Evolutionary conservation across 2,113 vertebrate genomes (phyloP).

Genomic region (Bombycilla garrulus): DNA sequence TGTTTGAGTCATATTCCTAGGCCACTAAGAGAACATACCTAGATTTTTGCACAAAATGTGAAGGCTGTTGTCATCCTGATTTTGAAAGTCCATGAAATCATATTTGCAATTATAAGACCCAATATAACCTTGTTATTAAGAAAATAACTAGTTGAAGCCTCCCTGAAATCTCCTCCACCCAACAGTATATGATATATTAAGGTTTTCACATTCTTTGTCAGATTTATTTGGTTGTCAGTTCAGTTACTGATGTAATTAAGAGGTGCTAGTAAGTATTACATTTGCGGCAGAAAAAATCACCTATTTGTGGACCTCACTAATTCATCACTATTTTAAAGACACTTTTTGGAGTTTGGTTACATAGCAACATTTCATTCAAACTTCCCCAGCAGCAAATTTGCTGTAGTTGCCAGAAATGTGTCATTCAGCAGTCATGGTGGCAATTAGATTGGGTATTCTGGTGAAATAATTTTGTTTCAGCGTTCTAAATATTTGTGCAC

Average conservation of each 20-base stretch:
- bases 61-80: neutral
- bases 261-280: neutral
- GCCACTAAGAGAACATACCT: neutral
- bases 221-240: slow-evolving; percentile 55
- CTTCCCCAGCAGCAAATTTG: neutral
- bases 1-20: neutral
- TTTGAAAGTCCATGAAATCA: slow-evolving; percentile 41
- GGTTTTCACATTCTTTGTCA: slow-evolving; percentile 55
- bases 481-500: neutral
- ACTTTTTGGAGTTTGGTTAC: slow-evolving; percentile 37
- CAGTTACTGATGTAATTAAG: slow-evolving; percentile 42
- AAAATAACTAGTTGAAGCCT: slow-evolving; percentile 27
- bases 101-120: neutral
- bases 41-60: neutral
- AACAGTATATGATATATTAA: neutral
- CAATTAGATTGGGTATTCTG: neutral
- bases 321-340: slow-evolving; percentile 46
- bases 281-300: neutral
- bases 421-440: slow-evolving; percentile 11
- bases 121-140: slow-evolving; percentile 47
- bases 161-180: slow-evolving; percentile 22
- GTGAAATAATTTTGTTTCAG: neutral
- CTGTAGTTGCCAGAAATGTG: slow-evolving; percentile 24
- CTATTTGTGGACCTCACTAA: slow-evolving; percentile 5
- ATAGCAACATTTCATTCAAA: slow-evolving; percentile 49